These are phyloP conservation scores for Omphaloscelis lunosa DNA, from an alignment of 2,888 invertebrate genomes.

Conservation along the genomic window DNA sequence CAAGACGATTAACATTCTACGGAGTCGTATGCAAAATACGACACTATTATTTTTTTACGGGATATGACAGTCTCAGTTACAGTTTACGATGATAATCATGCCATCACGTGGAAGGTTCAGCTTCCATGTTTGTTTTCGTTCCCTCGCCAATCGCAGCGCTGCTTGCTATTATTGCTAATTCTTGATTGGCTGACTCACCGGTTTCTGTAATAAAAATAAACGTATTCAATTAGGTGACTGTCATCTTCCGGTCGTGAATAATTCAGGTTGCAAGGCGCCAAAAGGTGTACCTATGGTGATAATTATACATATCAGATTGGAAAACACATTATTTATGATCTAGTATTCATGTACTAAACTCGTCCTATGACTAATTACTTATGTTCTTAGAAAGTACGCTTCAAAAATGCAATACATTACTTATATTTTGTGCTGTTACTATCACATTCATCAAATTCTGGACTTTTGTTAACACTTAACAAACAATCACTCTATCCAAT, in stretches of 20 bases:
- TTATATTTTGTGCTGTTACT: too few species aligned
- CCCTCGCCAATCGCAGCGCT: conserved; percentile 45
- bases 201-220: conserved; percentile 54
- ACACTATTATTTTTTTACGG: conserved; percentile 56
- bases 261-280: conserved; percentile 41
- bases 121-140: conserved; percentile 64
- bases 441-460: neutral
- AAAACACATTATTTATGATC: conserved; percentile 25
- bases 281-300: conserved; percentile 38
- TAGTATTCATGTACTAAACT: conserved; percentile 10
- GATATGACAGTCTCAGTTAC: conserved; percentile 54
- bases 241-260: conserved; percentile 29
- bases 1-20: conserved; percentile 74
- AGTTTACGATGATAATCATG: conserved; percentile 58
- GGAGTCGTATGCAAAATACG: conserved; percentile 66
- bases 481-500: neutral
- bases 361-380: neutral
- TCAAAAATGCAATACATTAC: too few species aligned
- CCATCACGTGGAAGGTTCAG: conserved; percentile 53
- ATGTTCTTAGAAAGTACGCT: neutral
- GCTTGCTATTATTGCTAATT: conserved; percentile 56
- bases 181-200: conserved; percentile 60
- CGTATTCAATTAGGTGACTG: conserved; percentile 46
- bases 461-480: neutral
- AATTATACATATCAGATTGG: conserved; percentile 19